Conservation (phyloP, 2,888 invertebrate species). For the Trichogramma evanescens region DNA sequence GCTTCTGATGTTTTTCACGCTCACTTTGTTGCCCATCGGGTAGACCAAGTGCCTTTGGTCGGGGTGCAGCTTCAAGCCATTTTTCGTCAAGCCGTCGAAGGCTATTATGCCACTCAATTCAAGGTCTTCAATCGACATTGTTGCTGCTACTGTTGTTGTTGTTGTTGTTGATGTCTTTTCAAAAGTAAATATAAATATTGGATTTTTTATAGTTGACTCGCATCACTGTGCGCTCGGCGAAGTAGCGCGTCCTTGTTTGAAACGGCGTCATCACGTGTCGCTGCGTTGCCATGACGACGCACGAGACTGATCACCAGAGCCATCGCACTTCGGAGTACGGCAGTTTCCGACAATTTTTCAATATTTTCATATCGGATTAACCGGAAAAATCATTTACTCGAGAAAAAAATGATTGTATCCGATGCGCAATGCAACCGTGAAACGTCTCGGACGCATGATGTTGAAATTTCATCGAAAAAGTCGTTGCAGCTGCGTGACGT, state of each 20-base stretch:
- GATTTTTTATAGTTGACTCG: neutral
- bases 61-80: slow-evolving; percentile 67
- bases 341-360: too few relatives aligned
- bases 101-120: slow-evolving; percentile 68
- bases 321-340: too few relatives aligned
- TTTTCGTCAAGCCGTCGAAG: slow-evolving; percentile 61
- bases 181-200: neutral
- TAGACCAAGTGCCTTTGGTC: slow-evolving; percentile 65
- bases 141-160: neutral
- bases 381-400: too few relatives aligned
- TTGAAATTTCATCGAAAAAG: too few relatives aligned
- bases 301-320: too few relatives aligned
- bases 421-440: too few relatives aligned
- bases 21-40: slow-evolving; percentile 73
- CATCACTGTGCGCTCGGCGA: neutral
- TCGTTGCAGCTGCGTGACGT: too few relatives aligned
- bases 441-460: too few relatives aligned
- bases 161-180: too few relatives aligned
- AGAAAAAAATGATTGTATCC: too few relatives aligned
- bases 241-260: slow-evolving; percentile 11
- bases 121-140: slow-evolving; percentile 55
- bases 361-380: too few relatives aligned
- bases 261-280: slow-evolving; percentile 14
- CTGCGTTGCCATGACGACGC: slow-evolving; percentile 12
- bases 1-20: slow-evolving; percentile 61